Percentiles rank a stretch among this genome's conserved stretches.
phyloP scores from a whole-genome alignment of 2,888 invertebrate species.

The Abrostola tripartita region DNA sequence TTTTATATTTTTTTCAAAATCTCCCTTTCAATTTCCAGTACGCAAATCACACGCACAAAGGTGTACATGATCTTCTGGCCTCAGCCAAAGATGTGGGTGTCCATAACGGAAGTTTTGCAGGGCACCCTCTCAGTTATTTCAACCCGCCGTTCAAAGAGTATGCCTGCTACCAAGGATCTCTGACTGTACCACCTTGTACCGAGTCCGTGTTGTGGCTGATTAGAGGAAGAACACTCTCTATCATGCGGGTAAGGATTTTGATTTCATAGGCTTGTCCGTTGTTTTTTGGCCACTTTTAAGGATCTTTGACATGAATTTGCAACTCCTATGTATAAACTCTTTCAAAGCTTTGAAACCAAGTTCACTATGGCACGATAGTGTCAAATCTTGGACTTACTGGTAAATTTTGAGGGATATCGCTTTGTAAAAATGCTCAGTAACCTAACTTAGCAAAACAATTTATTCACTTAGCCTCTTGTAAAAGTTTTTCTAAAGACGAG shows the following conservation, averaged over 20 bases:
- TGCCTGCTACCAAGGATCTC: slow-evolving; percentile 76
- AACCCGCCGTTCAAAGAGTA: slow-evolving; percentile 73
- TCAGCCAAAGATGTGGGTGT: slow-evolving; percentile 18
- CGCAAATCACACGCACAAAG: slow-evolving; percentile 65
- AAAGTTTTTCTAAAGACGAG: no score
- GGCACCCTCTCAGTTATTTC: slow-evolving; percentile 61
- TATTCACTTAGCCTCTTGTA: no score
- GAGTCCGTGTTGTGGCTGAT: slow-evolving; percentile 78
- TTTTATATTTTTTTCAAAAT: background rate
- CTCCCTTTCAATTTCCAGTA: slow-evolving; percentile 61
- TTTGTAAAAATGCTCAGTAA: no score
- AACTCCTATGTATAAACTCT: no score
- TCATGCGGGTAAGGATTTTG: slow-evolving; percentile 67
- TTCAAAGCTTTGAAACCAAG: no score
- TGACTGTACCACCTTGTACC: slow-evolving; percentile 76
- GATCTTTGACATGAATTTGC: no score
- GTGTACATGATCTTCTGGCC: slow-evolving; percentile 61
- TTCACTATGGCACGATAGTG: no score
- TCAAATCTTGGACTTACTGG: no score
- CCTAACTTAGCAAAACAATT: no score
- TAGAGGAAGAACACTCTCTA: slow-evolving; percentile 66
- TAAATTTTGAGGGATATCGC: no score
- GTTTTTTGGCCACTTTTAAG: no score
- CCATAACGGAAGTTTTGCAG: slow-evolving; percentile 33
- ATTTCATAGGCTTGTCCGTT: no score